Evolutionary conservation across 2,797 vertebrate species (phyloP).

Genomic region (Sebastes steindachneri): DNA sequence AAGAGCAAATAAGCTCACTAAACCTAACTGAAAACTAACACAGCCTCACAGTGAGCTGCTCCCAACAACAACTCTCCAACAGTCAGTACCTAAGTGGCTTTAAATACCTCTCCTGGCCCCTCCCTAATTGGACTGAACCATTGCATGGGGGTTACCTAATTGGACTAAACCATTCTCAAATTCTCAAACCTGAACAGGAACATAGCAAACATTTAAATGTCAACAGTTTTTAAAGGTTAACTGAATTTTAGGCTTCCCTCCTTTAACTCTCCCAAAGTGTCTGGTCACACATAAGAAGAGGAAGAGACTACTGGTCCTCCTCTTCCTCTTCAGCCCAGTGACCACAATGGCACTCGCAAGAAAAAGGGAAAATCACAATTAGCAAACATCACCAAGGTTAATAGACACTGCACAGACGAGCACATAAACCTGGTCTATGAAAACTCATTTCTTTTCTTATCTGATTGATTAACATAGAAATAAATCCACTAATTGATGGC

Average conservation of each 20-base stretch:
- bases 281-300: not conserved
- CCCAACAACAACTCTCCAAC: not conserved
- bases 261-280: not conserved
- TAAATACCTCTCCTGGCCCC: not conserved
- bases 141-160: not conserved
- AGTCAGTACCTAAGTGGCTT: not conserved
- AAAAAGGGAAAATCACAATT: no score
- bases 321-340: not conserved
- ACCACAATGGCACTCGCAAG: no score
- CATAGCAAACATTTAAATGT: not conserved
- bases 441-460: not conserved
- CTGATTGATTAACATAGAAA: not conserved
- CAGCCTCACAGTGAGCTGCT: not conserved
- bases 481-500: not conserved
- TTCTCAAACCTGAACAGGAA: not conserved
- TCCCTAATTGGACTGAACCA: not conserved
- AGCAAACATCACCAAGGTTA: not conserved
- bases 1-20: not conserved
- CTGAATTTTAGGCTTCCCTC: no score
- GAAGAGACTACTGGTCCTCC: not conserved
- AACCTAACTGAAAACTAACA: not conserved
- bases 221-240: not conserved
- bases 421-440: not conserved
- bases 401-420: not conserved
- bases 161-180: no score